Percentiles rank a stretch among this genome's conserved stretches.
phyloP scores from a whole-genome alignment of 2,888 invertebrate genomes.

The Alloplasta piceator region DNA sequence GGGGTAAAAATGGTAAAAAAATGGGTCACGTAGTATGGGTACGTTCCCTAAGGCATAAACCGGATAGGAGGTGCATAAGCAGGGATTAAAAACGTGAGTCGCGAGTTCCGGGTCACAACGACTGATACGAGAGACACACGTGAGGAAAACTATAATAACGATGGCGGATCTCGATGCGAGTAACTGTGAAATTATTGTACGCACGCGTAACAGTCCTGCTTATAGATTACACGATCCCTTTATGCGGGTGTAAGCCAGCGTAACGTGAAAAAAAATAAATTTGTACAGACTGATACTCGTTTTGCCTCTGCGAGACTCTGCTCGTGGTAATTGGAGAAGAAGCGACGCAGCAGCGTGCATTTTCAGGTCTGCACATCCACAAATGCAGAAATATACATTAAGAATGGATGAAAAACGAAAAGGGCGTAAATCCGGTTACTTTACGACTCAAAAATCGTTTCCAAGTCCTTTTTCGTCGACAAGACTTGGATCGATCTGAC shows the following conservation, averaged over 20 bases:
- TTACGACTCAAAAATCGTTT: too few species aligned
- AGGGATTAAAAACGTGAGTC: constrained; percentile 37
- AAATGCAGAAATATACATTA: not conserved
- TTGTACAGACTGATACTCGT: constrained; percentile 24
- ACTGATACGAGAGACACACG: constrained; percentile 43
- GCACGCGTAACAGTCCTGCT: not conserved
- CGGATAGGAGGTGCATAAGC: not conserved
- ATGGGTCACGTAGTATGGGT: too few species aligned
- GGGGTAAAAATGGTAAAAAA: too few species aligned
- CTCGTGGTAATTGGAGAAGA: constrained; percentile 44
- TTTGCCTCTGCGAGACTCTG: constrained; percentile 1
- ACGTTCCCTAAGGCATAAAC: too few species aligned
- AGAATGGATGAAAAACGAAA: too few species aligned
- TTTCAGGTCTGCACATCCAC: constrained; percentile 3
- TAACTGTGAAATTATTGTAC: constrained; percentile 17
- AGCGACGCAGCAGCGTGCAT: not conserved
- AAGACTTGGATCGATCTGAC: not conserved
- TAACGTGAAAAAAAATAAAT: constrained; percentile 25
- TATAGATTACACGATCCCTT: constrained; percentile 37
- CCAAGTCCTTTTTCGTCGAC: not conserved
- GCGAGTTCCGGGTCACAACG: constrained; percentile 53
- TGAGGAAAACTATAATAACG: constrained; percentile 41
- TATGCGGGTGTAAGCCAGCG: constrained; percentile 55
- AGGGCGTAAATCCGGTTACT: too few species aligned
- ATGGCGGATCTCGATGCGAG: constrained; percentile 17